These are phyloP conservation scores for Xerus inauris DNA, from an alignment of 2,113 vertebrate genomes.

Conservation along the genomic window DNA sequence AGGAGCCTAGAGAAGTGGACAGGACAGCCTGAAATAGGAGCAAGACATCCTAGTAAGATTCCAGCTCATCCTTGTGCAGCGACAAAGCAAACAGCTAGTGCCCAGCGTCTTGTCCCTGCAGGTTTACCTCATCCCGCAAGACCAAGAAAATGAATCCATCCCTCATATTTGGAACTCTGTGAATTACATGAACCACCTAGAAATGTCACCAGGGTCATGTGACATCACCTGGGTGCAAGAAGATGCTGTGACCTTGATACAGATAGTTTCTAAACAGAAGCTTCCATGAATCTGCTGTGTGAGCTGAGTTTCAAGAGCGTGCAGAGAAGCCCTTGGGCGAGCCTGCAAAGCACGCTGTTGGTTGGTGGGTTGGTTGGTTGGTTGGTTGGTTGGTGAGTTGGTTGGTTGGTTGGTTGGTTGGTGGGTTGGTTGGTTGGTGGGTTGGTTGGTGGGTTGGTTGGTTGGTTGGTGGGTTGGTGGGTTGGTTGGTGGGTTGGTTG, in stretches of 20 bases:
- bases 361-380: too few species aligned
- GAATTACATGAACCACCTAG: neutral
- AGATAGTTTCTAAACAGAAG: neutral
- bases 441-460: too few species aligned
- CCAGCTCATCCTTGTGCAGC: fast-evolving
- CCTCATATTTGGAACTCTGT: neutral
- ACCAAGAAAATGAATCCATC: neutral
- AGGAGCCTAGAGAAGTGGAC: fast-evolving
- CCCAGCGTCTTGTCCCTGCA: fast-evolving
- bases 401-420: too few species aligned
- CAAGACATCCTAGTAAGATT: too few species aligned
- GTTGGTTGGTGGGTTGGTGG: too few species aligned
- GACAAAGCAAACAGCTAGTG: fast-evolving
- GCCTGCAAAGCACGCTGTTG: neutral
- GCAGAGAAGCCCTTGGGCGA: neutral
- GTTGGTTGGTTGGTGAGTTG: too few species aligned
- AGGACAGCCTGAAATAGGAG: neutral
- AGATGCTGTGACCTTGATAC: fast-evolving
- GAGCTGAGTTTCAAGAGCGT: neutral
- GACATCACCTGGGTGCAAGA: neutral
- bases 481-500: too few species aligned
- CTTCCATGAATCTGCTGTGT: fast-evolving
- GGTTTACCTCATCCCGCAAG: neutral
- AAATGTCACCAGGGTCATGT: neutral
- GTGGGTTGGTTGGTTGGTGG: too few species aligned